Evolutionary conservation across 2,797 vertebrate species (phyloP).

Genomic region (Diplodus puntazzo): DNA sequence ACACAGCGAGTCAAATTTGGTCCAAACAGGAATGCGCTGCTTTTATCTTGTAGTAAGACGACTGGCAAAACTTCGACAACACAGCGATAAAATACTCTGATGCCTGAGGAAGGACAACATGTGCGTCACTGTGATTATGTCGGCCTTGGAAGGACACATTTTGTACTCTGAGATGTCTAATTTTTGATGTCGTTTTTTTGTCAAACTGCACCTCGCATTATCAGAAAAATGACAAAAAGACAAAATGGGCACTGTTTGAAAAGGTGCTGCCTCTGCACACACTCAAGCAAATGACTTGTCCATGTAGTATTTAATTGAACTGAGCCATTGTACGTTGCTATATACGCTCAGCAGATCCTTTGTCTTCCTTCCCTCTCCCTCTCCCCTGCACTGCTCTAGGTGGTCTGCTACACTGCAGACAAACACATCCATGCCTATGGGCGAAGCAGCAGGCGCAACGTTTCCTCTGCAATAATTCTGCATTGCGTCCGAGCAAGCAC

Average conservation of each 20-base stretch:
- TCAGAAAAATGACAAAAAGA: background rate
- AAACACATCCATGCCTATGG: slow-evolving; percentile 65
- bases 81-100: background rate
- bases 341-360: slow-evolving; percentile 2
- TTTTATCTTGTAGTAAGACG: background rate
- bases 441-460: slow-evolving; percentile 57
- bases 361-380: slow-evolving; percentile 4
- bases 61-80: background rate
- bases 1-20: background rate
- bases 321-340: background rate
- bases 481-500: slow-evolving; percentile 62
- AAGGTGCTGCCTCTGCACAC: background rate
- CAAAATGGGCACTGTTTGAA: background rate
- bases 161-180: background rate
- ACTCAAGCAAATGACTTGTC: background rate
- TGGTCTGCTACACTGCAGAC: slow-evolving; percentile 55
- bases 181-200: background rate
- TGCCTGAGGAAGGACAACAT: background rate
- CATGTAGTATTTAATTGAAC: background rate
- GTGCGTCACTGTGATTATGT: background rate
- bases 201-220: background rate
- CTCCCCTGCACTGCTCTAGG: slow-evolving; percentile 31
- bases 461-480: slow-evolving; percentile 63
- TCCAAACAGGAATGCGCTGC: background rate
- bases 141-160: background rate